Evolutionary conservation across 2,888 invertebrate species (phyloP).

Genomic region (Drepanosiphum platanoidis): DNA sequence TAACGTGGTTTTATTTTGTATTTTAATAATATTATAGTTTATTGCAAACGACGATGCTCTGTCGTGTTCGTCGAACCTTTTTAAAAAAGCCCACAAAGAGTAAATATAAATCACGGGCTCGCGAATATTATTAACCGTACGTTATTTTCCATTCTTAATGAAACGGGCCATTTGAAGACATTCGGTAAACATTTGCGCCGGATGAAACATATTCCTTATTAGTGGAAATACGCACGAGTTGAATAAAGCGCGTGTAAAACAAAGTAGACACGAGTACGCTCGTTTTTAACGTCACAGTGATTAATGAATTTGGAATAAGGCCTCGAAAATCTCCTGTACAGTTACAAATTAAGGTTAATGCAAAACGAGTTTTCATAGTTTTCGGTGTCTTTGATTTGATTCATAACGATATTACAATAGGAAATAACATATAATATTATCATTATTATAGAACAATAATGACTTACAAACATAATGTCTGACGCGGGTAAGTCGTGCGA

Average conservation of each 20-base stretch:
- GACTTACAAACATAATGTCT: too few species aligned
- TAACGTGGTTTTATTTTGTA: too few species aligned
- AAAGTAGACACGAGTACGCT: neutral
- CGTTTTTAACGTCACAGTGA: slow-evolving; percentile 11
- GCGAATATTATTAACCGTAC: neutral
- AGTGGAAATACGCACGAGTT: neutral
- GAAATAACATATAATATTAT: too few species aligned
- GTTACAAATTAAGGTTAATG: slow-evolving; percentile 13
- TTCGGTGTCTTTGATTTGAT: too few species aligned
- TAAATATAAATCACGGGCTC: neutral
- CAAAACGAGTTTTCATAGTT: neutral
- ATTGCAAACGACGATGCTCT: too few species aligned
- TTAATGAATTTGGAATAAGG: slow-evolving; percentile 29
- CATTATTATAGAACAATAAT: too few species aligned
- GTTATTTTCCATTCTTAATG: neutral
- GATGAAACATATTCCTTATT: slow-evolving; percentile 13
- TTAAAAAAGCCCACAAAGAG: too few species aligned
- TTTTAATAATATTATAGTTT: too few species aligned
- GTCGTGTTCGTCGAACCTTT: too few species aligned
- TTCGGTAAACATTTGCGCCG: neutral
- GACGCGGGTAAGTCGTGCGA: neutral
- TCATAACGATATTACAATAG: too few species aligned
- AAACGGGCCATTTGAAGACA: slow-evolving; percentile 26
- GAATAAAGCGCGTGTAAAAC: slow-evolving; percentile 16
- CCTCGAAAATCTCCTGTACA: slow-evolving; percentile 1